These are phyloP conservation scores for Xiphorhynchus elegans DNA, from an alignment of 2,113 vertebrate genomes.

Conservation along the genomic window DNA sequence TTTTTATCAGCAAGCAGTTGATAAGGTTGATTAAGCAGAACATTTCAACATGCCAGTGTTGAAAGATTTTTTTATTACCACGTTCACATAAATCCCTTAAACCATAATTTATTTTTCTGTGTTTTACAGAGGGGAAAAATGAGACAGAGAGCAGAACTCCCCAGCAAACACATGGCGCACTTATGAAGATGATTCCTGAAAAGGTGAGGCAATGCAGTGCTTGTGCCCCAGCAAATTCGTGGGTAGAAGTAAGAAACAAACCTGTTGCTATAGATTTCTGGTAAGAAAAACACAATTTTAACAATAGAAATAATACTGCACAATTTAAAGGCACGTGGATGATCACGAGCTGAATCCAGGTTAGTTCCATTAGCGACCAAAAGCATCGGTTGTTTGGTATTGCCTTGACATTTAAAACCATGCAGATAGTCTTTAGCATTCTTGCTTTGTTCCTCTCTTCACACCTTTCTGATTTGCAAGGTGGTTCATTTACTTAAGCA, in stretches of 20 bases:
- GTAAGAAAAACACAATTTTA: neutral
- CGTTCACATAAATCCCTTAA: neutral
- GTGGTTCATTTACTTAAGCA: neutral
- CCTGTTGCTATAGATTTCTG: neutral
- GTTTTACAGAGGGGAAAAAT: neutral
- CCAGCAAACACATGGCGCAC: neutral
- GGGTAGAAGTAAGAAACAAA: neutral
- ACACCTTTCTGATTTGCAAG: neutral
- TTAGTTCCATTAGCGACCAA: neutral
- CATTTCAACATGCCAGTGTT: neutral
- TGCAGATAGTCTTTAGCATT: neutral
- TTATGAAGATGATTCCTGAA: neutral
- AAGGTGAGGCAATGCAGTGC: neutral
- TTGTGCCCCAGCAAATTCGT: neutral
- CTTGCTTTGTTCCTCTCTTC: slow-evolving; percentile 1
- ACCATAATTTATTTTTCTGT: neutral
- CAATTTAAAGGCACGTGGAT: neutral
- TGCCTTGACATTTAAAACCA: neutral
- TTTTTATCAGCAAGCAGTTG: neutral
- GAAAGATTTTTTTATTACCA: neutral
- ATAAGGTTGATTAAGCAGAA: neutral
- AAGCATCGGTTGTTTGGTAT: neutral
- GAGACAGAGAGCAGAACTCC: neutral
- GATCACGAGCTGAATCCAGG: neutral
- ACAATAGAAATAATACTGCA: neutral